Base-by-base conservation (phyloP, 1,140 invertebrate species). In the Ditylenchus dipsaci region DNA sequence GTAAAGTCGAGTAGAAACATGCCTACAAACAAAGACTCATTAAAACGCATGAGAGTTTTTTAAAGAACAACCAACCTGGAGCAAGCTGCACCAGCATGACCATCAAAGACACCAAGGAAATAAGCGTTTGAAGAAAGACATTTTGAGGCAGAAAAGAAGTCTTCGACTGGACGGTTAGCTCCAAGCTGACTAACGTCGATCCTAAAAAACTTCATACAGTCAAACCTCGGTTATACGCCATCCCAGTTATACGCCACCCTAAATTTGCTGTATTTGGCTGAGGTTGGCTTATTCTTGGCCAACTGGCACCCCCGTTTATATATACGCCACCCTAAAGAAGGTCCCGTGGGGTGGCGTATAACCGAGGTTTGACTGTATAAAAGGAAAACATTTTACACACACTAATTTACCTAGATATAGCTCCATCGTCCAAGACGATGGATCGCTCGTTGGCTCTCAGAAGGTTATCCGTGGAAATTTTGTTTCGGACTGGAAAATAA, bases 121-220 rank as follows among this genome's bases (percentile, higher is more conserved):
- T 71, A 75, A 23, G 80, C 80, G 58, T 78, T 71, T 21, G 81
- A 83, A 1, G 72, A 76, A 3, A 82, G 42, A 56, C 79, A 81
- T 63, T 82, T 82, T 13, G 78, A 69, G n/a, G 73, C 78, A 29
- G 80, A 78, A 59, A 71, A 83, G 58, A 76, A 83, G 49, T 82
- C 80, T 68, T 82, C 80, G 7, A 83, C 69, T 0, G 80, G 80
- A 23, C 68, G 66, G 47, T 82, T 82, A 1, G 80, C 80, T 0
- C 81, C 81, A 9, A 83, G 38, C 43, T 81, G 79, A 26, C 75
- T 67, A 9, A 76, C 75, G 68, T 81, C 81, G 0, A 82, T 38
- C 69, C 17, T 76, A 23, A 21, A 56, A 58, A 21, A 76, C 65
- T 9, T 74, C 65, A 63, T 68, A 30, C 8, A 15, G 1, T 17